phyloP scores from a whole-genome alignment of 2,888 invertebrate species.

The Noctua pronuba region DNA sequence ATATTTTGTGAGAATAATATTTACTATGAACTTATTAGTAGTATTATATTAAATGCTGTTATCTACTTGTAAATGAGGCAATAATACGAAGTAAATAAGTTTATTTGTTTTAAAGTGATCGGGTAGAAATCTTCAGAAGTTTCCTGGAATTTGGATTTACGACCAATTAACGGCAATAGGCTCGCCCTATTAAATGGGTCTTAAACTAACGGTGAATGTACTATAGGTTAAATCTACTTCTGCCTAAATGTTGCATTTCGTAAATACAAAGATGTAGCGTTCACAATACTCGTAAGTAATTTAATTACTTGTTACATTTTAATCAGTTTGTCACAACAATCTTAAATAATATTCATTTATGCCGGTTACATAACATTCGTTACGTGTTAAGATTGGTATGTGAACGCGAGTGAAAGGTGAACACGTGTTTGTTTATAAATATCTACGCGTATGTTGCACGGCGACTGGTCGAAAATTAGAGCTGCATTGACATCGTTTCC shows the following conservation, averaged over 20 bases:
- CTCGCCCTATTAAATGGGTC: neutral
- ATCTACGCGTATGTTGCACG: neutral
- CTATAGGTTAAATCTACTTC: neutral
- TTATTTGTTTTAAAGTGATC: neutral
- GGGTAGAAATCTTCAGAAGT: neutral
- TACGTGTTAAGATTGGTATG: neutral
- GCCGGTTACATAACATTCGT: neutral
- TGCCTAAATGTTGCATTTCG: neutral
- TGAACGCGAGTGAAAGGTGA: conserved; percentile 49
- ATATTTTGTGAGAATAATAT: neutral
- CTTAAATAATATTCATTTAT: conserved; percentile 17
- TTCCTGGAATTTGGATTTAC: neutral
- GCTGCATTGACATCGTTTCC: conserved; percentile 12
- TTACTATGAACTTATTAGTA: neutral
- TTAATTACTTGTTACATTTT: neutral
- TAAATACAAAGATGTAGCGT: neutral
- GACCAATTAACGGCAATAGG: neutral
- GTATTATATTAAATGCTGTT: neutral
- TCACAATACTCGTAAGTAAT: neutral
- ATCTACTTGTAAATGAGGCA: neutral
- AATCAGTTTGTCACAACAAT: neutral
- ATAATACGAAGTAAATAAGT: neutral
- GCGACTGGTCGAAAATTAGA: conserved; percentile 15
- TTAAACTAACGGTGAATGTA: neutral
- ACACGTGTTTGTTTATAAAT: conserved; percentile 24